Evolutionary conservation across 2,797 vertebrate genomes (phyloP), one percentile per base, ranked within the genome.

Genomic region (Thamnophis elegans): DNA sequence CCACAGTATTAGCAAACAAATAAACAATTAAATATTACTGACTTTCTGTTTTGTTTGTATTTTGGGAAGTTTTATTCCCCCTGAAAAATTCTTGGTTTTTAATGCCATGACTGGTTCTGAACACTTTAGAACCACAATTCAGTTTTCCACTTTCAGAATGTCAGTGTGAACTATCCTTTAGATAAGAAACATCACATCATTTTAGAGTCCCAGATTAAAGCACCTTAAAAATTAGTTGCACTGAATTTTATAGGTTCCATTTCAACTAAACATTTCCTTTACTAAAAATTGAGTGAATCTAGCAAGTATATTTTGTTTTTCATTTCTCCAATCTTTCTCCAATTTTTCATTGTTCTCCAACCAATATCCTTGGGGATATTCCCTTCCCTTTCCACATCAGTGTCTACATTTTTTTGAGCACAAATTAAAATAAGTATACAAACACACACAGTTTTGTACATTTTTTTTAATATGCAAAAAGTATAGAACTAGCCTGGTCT

Each of bases 251-350:
- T 3, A 0, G 85, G 91, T 59, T 95, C 88, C 87, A 26, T 95
- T 94, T 47, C 89, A 96, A 93, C 25, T 59, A 42, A 96, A 16
- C 93, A 94, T 94, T 96, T 60, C 93, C 96, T 96, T 96, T 95
- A 73, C 16, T 73, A 73, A 73, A 36, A 36, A n/a, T 36, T 73
- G 65, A 10, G 65, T 73, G 32, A 73, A 73, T 36, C 65, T 2
- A 28, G 65, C 26, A 32, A 68, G 14, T 68, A 73, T 73, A 18
- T 36, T 73, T 68, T n/a, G 2, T 32, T 32, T 73, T 73, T 73
- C n/a, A 36, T 73, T 73, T 73, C 14, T 73, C 7, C 32, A 73
- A 3, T 14, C n/a, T 73, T 20, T 16, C 12, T 73, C 16, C 16
- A 16, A 7, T 36, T 73, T 73, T 73, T 73, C 14, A 36, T 73